Conservation (phyloP, 1,140 invertebrate genomes). For the Laupala kohalensis region DNA sequence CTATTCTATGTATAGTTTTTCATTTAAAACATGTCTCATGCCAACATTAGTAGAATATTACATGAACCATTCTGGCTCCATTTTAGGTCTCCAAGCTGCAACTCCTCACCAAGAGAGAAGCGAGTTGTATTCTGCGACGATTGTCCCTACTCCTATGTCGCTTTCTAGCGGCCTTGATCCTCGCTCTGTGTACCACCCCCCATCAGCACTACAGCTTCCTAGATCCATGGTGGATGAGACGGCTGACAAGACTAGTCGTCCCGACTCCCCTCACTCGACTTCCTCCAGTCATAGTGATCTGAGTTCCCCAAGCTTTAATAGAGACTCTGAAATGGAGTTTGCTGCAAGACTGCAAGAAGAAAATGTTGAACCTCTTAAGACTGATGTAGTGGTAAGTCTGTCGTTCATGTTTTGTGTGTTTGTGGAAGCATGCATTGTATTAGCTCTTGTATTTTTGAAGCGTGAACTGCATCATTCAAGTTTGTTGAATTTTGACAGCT, state of each 20-base stretch:
- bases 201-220: slow-evolving; percentile 61
- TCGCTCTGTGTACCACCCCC: slow-evolving; percentile 59
- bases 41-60: no score
- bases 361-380: slow-evolving; percentile 15
- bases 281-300: slow-evolving; percentile 53
- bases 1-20: no score
- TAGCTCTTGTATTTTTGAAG: neutral
- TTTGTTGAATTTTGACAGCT: no score
- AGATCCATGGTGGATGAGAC: slow-evolving; percentile 26
- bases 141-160: slow-evolving; percentile 29
- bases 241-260: slow-evolving; percentile 30
- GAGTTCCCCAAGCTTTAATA: slow-evolving; percentile 51
- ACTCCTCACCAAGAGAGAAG: slow-evolving; percentile 2
- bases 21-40: no score
- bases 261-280: slow-evolving; percentile 47
- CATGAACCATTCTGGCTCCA: neutral
- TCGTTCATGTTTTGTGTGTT: neutral
- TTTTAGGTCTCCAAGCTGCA: slow-evolving; percentile 3
- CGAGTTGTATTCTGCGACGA: neutral
- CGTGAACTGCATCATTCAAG: no score
- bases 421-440: neutral
- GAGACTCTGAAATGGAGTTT: slow-evolving; percentile 49
- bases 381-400: slow-evolving; percentile 20
- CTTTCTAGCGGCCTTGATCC: slow-evolving; percentile 67
- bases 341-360: slow-evolving; percentile 7